Conservation (phyloP, 2,888 invertebrate species). For the Temnothorax unifasciatus region DNA sequence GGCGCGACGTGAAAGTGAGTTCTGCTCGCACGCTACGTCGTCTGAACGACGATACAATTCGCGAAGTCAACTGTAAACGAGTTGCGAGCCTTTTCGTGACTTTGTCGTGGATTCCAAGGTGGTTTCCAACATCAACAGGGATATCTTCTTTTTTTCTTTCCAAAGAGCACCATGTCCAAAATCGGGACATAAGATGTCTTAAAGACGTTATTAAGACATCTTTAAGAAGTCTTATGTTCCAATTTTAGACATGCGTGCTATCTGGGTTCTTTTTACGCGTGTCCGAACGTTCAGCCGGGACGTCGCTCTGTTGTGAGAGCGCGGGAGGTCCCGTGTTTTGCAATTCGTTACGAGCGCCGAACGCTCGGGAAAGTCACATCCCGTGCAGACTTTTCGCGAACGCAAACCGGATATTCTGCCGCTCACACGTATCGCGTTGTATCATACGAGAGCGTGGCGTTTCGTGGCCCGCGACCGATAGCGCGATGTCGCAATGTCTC, state of each 20-base stretch:
- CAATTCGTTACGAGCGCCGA: constrained; percentile 12
- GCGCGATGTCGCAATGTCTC: constrained; percentile 20
- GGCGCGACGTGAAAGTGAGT: constrained; percentile 46
- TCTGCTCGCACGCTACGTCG: constrained; percentile 14
- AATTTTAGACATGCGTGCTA: too few relatives aligned
- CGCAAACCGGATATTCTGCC: constrained; percentile 25
- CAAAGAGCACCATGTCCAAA: too few relatives aligned
- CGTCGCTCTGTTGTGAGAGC: background rate
- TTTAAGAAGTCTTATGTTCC: too few relatives aligned
- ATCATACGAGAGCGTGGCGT: constrained; percentile 16
- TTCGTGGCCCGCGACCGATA: constrained; percentile 32
- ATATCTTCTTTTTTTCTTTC: too few relatives aligned
- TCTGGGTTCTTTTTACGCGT: too few relatives aligned
- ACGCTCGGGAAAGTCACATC: constrained; percentile 35
- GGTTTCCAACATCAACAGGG: too few relatives aligned
- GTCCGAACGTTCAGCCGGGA: too few relatives aligned
- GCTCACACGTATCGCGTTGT: background rate
- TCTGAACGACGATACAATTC: constrained; percentile 31
- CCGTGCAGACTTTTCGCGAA: constrained; percentile 23
- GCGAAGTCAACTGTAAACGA: constrained; percentile 26
- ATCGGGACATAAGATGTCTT: too few relatives aligned
- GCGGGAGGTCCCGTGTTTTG: background rate
- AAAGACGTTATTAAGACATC: too few relatives aligned
- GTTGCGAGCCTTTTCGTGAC: background rate
- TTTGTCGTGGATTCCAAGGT: background rate